A percentile compares a stretch with the other conserved stretches of the same genome.
Conservation (phyloP, 2,113 vertebrate species). For the Atlantisia rogersi region DNA sequence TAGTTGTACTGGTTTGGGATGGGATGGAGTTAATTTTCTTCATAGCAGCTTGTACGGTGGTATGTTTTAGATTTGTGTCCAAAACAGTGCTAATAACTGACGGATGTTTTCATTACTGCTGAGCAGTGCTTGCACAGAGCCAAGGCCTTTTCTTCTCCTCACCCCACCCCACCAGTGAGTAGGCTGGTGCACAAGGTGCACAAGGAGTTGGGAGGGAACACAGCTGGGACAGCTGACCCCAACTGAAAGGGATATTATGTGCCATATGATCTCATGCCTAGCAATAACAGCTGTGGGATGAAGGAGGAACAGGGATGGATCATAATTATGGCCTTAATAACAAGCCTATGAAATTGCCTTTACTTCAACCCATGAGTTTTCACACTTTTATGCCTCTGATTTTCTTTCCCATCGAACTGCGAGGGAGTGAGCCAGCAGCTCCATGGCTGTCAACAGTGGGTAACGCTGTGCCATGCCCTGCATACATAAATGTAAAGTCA, state of each 20-base stretch:
- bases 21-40: neutral
- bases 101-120: neutral
- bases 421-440: neutral
- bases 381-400: neutral
- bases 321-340: neutral
- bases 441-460: neutral
- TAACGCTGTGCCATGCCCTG: too few relatives aligned
- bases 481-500: neutral
- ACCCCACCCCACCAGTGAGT: rapidly evolving
- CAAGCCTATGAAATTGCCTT: neutral
- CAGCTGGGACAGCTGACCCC: neutral
- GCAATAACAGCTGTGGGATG: neutral
- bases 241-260: neutral
- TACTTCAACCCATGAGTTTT: neutral
- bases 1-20: neutral
- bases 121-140: neutral
- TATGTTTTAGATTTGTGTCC: neutral
- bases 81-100: neutral
- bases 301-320: neutral
- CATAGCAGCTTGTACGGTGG: neutral
- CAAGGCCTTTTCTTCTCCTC: neutral
- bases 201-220: neutral
- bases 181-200: neutral
- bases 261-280: rapidly evolving
- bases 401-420: neutral